These are phyloP conservation scores for Thymelicus acteon DNA, from an alignment of 2,888 invertebrate genomes.

Conservation along the genomic window DNA sequence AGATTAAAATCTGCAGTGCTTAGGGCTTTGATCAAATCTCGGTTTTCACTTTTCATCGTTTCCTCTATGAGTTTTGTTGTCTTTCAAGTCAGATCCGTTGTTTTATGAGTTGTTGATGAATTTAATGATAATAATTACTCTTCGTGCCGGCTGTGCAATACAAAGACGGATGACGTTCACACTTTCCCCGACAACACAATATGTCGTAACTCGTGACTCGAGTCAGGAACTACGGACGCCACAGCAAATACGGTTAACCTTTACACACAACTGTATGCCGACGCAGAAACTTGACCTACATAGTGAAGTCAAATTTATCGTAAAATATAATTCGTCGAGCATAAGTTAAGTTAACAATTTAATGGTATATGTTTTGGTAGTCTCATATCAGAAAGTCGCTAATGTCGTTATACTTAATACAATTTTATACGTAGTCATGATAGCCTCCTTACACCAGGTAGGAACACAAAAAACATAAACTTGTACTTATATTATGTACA, in stretches of 20 bases:
- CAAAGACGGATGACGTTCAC: neutral
- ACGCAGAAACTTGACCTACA: constrained; percentile 13
- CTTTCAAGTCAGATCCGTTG: neutral
- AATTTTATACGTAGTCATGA: too few relatives aligned
- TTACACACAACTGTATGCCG: constrained; percentile 7
- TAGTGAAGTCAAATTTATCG: neutral
- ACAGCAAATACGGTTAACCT: constrained; percentile 19
- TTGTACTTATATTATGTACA: too few relatives aligned
- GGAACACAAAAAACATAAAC: too few relatives aligned
- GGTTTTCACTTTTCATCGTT: too few relatives aligned
- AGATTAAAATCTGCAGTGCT: too few relatives aligned
- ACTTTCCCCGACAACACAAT: constrained; percentile 2
- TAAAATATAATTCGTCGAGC: too few relatives aligned
- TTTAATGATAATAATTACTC: constrained; percentile 12
- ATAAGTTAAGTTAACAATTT: too few relatives aligned
- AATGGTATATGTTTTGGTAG: too few relatives aligned
- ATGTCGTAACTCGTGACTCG: constrained; percentile 17
- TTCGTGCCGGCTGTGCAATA: neutral
- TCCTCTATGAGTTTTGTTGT: neutral
- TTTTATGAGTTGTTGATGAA: neutral
- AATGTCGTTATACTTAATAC: too few relatives aligned
- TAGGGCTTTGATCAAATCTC: too few relatives aligned
- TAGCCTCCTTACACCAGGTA: too few relatives aligned
- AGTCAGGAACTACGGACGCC: neutral
- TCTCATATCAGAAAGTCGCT: too few relatives aligned